Conservation (phyloP, 2,113 vertebrate genomes). For the Morone chrysops region DNA sequence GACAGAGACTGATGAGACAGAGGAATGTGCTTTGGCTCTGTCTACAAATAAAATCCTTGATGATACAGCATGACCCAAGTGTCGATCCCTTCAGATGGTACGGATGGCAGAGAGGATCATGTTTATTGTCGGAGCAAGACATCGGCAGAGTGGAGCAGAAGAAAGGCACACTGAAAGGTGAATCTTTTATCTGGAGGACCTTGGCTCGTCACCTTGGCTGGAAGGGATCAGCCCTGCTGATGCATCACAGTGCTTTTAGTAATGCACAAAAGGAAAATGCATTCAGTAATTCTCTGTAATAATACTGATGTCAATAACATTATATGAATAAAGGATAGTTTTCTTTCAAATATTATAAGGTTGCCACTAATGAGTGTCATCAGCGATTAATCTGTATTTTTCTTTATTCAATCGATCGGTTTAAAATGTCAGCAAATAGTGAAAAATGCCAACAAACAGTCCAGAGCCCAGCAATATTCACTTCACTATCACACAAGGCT, state of each 20-base stretch:
- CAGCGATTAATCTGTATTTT: too few species aligned
- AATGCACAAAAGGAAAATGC: neutral
- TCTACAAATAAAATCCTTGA: conserved; percentile 33
- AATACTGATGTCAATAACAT: neutral
- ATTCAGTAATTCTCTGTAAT: neutral
- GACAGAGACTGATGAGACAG: conserved; percentile 12
- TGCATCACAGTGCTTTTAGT: conserved; percentile 24
- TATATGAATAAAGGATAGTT: too few species aligned
- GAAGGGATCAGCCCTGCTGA: conserved; percentile 27
- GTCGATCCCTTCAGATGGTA: conserved; percentile 1
- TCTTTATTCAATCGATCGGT: too few species aligned
- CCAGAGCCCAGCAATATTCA: too few species aligned
- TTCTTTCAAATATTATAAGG: too few species aligned
- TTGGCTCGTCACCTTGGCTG: conserved; percentile 41
- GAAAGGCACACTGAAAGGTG: conserved; percentile 47
- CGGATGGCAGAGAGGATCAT: conserved; percentile 14
- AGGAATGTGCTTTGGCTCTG: conserved; percentile 41
- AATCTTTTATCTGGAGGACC: conserved; percentile 48
- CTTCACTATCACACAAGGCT: too few species aligned
- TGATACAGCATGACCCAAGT: neutral
- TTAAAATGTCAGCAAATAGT: too few species aligned
- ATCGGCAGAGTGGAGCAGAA: neutral
- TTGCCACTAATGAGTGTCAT: too few species aligned
- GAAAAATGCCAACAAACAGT: too few species aligned
- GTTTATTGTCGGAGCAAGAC: conserved; percentile 42